Conservation (phyloP, 2,113 vertebrate genomes). For the Scalopus aquaticus region DNA sequence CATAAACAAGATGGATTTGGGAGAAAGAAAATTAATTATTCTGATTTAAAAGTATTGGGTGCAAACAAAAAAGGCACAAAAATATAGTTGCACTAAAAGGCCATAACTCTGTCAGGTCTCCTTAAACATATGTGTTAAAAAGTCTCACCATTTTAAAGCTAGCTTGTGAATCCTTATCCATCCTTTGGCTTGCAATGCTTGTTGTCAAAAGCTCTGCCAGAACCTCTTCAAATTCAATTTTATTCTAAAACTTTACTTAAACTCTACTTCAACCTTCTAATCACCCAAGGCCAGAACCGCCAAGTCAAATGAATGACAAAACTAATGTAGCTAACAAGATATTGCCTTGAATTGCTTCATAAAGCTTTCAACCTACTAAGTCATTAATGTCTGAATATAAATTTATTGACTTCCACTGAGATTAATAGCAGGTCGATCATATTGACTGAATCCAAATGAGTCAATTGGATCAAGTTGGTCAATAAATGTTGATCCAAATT, state of each 20-base stretch:
- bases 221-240: not conserved
- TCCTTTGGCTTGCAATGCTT: not conserved
- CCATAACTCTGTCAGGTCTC: constrained; percentile 7
- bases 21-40: constrained; percentile 62
- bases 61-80: constrained; percentile 58
- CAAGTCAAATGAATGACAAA: constrained; percentile 75
- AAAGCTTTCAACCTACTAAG: constrained; percentile 70
- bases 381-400: constrained; percentile 67
- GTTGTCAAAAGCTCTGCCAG: constrained; percentile 39
- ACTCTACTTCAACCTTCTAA: constrained; percentile 42
- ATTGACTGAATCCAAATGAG: constrained; percentile 66
- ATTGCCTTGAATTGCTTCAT: constrained; percentile 66
- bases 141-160: constrained; percentile 7
- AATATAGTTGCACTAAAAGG: not conserved
- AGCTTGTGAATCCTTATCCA: constrained; percentile 33
- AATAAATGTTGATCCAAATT: constrained; percentile 74
- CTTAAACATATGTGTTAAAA: not conserved
- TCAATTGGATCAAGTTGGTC: constrained; percentile 56
- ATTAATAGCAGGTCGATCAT: constrained; percentile 60
- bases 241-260: constrained; percentile 61
- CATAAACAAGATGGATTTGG: constrained; percentile 30
- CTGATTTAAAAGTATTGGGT: constrained; percentile 64
- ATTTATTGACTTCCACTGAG: constrained; percentile 70
- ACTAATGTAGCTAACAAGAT: constrained; percentile 67
- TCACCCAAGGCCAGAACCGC: constrained; percentile 38